phyloP scores from a whole-genome alignment of 2,113 vertebrate species.

The Phrynosoma platyrhinos region DNA sequence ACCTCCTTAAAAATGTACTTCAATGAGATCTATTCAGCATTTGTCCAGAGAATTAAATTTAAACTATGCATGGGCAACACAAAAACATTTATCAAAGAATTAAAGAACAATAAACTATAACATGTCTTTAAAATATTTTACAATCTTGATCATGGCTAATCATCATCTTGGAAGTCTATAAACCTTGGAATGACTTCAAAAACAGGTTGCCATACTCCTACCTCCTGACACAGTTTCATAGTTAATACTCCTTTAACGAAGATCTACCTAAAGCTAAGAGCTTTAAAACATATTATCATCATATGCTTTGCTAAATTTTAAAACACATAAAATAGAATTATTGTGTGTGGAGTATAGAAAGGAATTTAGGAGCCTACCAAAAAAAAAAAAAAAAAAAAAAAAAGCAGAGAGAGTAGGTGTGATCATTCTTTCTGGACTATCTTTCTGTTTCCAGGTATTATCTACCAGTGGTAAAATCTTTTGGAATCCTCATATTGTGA shows the following conservation, averaged over 20 bases:
- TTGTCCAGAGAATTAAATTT: conserved; percentile 49
- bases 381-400: neutral
- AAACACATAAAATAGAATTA: conserved; percentile 5
- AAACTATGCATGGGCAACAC: conserved; percentile 28
- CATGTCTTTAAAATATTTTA: neutral
- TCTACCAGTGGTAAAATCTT: too few relatives aligned
- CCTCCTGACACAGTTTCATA: neutral
- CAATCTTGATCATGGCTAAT: neutral
- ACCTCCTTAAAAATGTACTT: conserved; percentile 22
- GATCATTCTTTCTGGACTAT: neutral
- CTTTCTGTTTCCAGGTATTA: too few relatives aligned
- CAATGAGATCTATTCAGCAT: conserved; percentile 45
- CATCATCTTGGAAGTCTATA: conserved; percentile 4
- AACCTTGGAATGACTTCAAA: neutral
- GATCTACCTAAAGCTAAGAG: neutral
- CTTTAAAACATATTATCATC: neutral
- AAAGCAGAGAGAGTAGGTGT: too few relatives aligned
- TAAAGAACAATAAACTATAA: conserved; percentile 39
- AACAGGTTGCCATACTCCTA: neutral
- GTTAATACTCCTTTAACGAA: neutral
- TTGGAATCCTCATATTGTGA: too few relatives aligned
- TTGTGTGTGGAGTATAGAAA: neutral
- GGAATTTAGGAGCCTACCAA: neutral
- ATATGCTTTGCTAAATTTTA: conserved; percentile 3
- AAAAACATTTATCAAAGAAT: conserved; percentile 30